Evolutionary conservation across 2,888 invertebrate genomes (phyloP).

Genomic region (Mesorhabditis sp.): DNA sequence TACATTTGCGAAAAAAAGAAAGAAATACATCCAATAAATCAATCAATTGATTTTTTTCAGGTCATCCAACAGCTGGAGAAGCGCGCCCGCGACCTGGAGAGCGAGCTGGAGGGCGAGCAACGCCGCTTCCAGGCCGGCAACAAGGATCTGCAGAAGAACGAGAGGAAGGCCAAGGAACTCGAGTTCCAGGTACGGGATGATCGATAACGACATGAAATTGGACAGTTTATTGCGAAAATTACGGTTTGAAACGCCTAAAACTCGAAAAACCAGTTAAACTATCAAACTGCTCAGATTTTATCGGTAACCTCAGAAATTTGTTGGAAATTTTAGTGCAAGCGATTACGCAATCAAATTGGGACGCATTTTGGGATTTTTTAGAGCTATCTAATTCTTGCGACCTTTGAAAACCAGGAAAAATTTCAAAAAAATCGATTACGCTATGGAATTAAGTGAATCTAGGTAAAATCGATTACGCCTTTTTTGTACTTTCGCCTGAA

Average conservation of each 20-base stretch:
- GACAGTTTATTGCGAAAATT: conserved; percentile 25
- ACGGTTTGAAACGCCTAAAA: neutral
- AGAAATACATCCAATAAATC: too few species aligned
- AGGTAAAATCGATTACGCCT: conserved; percentile 2
- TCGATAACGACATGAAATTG: too few species aligned
- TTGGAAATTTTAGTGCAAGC: too few species aligned
- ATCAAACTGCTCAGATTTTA: too few species aligned
- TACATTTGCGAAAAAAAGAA: too few species aligned
- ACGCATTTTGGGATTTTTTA: neutral
- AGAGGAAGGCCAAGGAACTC: conserved; percentile 63
- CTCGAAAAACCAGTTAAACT: neutral
- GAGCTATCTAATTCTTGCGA: neutral
- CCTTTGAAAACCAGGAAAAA: neutral
- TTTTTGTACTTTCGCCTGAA: too few species aligned
- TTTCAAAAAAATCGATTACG: neutral
- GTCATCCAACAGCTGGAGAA: conserved; percentile 97
- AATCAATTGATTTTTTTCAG: conserved; percentile 8
- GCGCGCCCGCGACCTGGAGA: conserved; percentile 79
- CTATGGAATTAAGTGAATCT: too few species aligned
- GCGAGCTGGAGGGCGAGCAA: conserved; percentile 73
- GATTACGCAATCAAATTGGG: neutral
- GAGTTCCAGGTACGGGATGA: conserved; percentile 54
- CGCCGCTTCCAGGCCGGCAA: conserved; percentile 62
- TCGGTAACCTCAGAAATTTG: too few species aligned
- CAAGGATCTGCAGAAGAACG: conserved; percentile 63